phyloP scores from a whole-genome alignment of 1,140 invertebrate species.

The Drosophila neocordata region DNA sequence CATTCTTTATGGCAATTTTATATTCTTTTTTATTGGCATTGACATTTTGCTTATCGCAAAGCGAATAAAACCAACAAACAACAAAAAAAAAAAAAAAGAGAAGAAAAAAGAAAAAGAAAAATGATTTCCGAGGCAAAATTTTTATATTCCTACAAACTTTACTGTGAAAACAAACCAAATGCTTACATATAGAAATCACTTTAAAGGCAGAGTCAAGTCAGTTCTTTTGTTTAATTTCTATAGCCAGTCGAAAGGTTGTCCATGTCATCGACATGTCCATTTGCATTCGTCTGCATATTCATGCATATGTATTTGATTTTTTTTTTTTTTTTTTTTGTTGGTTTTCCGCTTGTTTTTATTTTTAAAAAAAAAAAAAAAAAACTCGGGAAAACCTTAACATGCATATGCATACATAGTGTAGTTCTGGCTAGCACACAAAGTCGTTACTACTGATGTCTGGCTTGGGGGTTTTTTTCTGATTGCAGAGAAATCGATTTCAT shows the following conservation, averaged over 20 bases:
- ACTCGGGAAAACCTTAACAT: slow-evolving; percentile 29
- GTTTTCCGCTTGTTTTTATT: slow-evolving; percentile 3
- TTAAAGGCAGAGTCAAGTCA: slow-evolving; percentile 7
- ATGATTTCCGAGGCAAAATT: slow-evolving; percentile 45
- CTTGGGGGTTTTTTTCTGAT: slow-evolving; percentile 12
- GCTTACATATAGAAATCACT: not conserved
- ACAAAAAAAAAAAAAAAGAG: not conserved
- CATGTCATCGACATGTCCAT: slow-evolving; percentile 17
- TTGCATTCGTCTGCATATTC: slow-evolving; percentile 43
- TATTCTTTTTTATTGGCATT: slow-evolving; percentile 59
- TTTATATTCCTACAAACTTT: slow-evolving; percentile 26
- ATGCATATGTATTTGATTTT: slow-evolving; percentile 17
- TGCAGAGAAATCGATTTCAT: slow-evolving; percentile 36
- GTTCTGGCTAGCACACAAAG: not conserved
- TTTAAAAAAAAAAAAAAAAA: slow-evolving; percentile 2
- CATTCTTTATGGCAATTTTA: slow-evolving; percentile 58
- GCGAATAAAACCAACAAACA: slow-evolving; percentile 42
- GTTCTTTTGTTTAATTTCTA: not conserved
- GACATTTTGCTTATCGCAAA: slow-evolving; percentile 55
- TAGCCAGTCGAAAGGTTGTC: slow-evolving; percentile 8
- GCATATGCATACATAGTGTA: slow-evolving; percentile 16
- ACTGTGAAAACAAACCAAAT: slow-evolving; percentile 18
- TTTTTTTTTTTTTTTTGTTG: slow-evolving; percentile 12
- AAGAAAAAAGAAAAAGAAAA: slow-evolving; percentile 21
- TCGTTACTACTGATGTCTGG: not conserved